Evolutionary conservation across 2,113 vertebrate genomes (phyloP), one percentile per base, ranked within the genome.

Genomic region (Microtus pennsylvanicus): DNA sequence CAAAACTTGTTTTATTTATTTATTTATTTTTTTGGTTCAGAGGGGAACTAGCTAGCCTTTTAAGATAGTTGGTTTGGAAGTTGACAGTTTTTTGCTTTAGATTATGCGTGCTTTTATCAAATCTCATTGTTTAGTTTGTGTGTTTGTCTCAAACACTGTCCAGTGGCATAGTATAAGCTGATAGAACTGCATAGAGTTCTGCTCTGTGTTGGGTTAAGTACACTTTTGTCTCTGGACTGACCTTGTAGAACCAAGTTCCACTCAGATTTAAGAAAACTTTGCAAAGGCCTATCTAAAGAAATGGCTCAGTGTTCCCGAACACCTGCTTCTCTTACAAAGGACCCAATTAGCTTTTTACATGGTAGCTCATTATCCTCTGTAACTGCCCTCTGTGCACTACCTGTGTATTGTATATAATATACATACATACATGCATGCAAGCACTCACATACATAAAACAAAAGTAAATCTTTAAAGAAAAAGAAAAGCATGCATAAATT

Each of bases 1-100:
- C n/a, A 17, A 69, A 69, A 80, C 72, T 89, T 50, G 38, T 45
- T 95, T 81, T 85, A 52, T 35, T 80, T 35, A 93, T 35, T 80
- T 35, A 75, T 50, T 92, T 92, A 13, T 97, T 94, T 22, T 69
- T 95, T 91, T 95, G n/a, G 30, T 78, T 95, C 58, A 83, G 75
- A 89, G 83, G 91, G 63, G 45, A 45, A 75, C 52, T 94, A 16
- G 50, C 63, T 55, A 69, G 69, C 69, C 35, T 90, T 87, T 89
- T 45, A 94, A 92, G 38, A 52, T 81, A 28, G 45, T 92, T 93
- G 52, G 33, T 93, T 89, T 93, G 63, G 10, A n/a, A 47, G 13
- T 69, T 30, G 89, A 69, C 45, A 70, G 1, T 65, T 76, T 72
- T 95, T 93, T 75, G 35, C 45, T 85, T 1, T 22, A 94, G 63